Conservation (phyloP, 2,113 vertebrate genomes). For the Erythrocercus mccallii region DNA sequence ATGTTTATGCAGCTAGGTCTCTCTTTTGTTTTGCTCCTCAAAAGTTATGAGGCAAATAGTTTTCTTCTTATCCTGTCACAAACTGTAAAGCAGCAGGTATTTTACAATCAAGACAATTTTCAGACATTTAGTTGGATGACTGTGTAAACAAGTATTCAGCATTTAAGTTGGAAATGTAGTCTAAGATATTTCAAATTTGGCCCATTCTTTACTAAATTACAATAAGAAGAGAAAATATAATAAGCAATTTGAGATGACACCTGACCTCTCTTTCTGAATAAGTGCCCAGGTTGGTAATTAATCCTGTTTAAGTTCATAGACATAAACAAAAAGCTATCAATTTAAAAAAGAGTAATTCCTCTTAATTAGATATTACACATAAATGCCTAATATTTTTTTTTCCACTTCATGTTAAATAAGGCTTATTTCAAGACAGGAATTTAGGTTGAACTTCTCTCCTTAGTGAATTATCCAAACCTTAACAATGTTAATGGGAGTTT, state of each 20-base stretch:
- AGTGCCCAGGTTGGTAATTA: not conserved
- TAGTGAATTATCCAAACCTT: not conserved
- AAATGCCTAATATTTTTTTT: not conserved
- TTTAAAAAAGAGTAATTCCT: not conserved
- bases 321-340: slow-evolving; percentile 14
- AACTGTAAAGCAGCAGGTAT: not conserved
- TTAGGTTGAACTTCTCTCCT: not conserved
- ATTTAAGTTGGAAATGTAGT: not conserved
- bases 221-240: not conserved
- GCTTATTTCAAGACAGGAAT: not conserved
- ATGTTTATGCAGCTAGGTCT: not conserved
- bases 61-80: not conserved
- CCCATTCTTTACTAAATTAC: not conserved
- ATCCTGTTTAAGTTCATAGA: not conserved
- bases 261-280: not conserved
- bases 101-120: not conserved
- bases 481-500: not conserved
- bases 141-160: not conserved
- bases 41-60: not conserved
- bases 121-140: not conserved
- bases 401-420: not conserved
- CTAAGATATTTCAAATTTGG: not conserved
- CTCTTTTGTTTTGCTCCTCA: not conserved
- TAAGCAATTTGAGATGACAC: not conserved
- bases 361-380: not conserved